These are phyloP conservation scores for Lasioglossum figueresi DNA, from an alignment of 2,888 invertebrate species.

Conservation along the genomic window DNA sequence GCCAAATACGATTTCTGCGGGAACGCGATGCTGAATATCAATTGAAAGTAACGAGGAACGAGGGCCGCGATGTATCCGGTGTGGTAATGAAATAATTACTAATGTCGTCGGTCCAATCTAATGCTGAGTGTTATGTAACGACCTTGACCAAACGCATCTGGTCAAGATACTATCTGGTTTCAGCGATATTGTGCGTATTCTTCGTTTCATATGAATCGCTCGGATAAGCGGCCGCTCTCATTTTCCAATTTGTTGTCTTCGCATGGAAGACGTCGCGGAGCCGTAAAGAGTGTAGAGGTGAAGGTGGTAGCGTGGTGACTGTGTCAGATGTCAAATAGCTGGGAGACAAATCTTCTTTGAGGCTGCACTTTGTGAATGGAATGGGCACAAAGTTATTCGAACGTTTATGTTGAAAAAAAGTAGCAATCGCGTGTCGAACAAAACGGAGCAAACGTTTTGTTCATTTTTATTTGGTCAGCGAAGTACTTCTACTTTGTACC, in stretches of 20 bases:
- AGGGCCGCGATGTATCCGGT: slow-evolving; percentile 73
- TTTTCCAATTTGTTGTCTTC: background rate
- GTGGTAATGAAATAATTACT: slow-evolving; percentile 78
- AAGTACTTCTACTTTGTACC: background rate
- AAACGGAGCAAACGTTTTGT: no score
- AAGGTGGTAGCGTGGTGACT: background rate
- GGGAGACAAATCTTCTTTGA: background rate
- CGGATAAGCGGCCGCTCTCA: background rate
- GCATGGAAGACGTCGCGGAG: background rate
- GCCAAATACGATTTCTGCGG: slow-evolving; percentile 35
- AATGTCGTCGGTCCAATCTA: slow-evolving; percentile 64
- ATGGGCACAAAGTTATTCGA: background rate
- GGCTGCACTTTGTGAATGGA: background rate
- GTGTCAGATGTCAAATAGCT: background rate
- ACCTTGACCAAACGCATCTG: slow-evolving; percentile 52
- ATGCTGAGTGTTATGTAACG: slow-evolving; percentile 57
- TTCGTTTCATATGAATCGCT: background rate
- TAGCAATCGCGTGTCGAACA: background rate
- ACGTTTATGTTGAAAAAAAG: background rate
- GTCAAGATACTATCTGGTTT: slow-evolving; percentile 20
- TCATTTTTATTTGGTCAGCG: background rate
- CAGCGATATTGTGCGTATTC: slow-evolving; percentile 16
- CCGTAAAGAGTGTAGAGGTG: background rate
- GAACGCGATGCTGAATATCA: slow-evolving; percentile 62
- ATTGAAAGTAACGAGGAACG: slow-evolving; percentile 76